Evolutionary conservation across 2,113 vertebrate species (phyloP).

Genomic region (Festucalex cinctus): DNA sequence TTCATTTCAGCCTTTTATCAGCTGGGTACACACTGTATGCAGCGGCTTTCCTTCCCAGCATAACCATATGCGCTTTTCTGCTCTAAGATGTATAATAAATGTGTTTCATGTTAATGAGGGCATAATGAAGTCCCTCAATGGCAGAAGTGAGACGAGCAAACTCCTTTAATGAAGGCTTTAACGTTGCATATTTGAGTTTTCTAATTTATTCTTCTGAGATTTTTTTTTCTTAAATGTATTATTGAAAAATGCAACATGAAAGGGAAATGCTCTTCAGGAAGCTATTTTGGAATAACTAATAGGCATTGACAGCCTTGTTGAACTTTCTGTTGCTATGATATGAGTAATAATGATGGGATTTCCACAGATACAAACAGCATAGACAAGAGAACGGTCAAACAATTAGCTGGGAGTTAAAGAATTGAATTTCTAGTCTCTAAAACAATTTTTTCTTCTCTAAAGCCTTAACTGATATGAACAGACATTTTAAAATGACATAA

Average conservation of each 20-base stretch:
- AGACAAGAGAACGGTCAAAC: conserved; percentile 21
- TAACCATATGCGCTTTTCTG: conserved; percentile 69
- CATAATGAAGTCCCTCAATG: conserved; percentile 72
- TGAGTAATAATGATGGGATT: conserved; percentile 36
- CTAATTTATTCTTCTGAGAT: conserved; percentile 73
- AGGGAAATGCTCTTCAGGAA: conserved; percentile 56
- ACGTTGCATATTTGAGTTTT: conserved; percentile 74
- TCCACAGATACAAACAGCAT: conserved; percentile 23
- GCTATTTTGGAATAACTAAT: conserved; percentile 56
- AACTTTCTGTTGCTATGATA: conserved; percentile 45
- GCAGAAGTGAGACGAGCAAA: conserved; percentile 55
- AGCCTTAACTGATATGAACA: too few relatives aligned
- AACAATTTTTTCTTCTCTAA: too few relatives aligned
- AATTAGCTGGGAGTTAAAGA: background rate
- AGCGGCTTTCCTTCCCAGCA: conserved; percentile 37
- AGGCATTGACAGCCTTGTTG: conserved; percentile 48
- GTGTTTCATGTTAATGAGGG: conserved; percentile 77
- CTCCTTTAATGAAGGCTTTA: conserved; percentile 71
- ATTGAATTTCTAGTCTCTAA: too few relatives aligned
- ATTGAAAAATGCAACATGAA: conserved; percentile 65
- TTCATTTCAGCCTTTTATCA: conserved; percentile 62
- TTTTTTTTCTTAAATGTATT: conserved; percentile 66
- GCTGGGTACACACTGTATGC: conserved; percentile 27
- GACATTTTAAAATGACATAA: too few relatives aligned
- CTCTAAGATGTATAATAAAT: conserved; percentile 79